Conservation (phyloP, 2,797 vertebrate genomes). For the Odontamblyopus rebecca region DNA sequence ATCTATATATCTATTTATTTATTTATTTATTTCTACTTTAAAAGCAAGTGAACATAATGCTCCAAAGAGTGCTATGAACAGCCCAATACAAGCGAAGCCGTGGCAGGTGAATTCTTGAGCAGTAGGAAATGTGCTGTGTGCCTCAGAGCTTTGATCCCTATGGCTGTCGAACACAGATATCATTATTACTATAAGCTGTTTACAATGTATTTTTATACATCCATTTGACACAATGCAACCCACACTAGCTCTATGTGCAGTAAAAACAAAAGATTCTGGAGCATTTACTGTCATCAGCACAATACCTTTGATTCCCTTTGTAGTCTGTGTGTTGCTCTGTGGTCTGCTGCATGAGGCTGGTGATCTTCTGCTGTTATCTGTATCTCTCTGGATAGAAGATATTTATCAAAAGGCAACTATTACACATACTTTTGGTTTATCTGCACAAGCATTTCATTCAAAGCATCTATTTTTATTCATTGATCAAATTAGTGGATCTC, state of each 20-base stretch:
- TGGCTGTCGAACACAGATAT: conserved; percentile 2
- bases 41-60: neutral
- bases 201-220: neutral
- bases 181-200: conserved; percentile 5
- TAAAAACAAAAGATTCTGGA: neutral
- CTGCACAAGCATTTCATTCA: too few species aligned
- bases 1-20: too few species aligned
- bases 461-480: neutral
- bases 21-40: neutral
- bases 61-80: neutral
- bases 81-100: neutral
- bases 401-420: neutral
- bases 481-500: neutral
- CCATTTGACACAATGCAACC: neutral
- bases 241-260: neutral
- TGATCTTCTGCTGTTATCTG: neutral
- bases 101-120: conserved; percentile 5
- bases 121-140: neutral
- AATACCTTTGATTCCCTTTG: neutral
- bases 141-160: neutral
- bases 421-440: neutral
- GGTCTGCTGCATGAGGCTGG: too few species aligned
- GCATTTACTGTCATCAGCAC: neutral
- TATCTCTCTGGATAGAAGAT: neutral
- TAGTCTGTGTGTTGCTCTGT: neutral